These are phyloP conservation scores for Platycercus adscitus DNA, from an alignment of 2,113 vertebrate genomes.

Conservation along the genomic window DNA sequence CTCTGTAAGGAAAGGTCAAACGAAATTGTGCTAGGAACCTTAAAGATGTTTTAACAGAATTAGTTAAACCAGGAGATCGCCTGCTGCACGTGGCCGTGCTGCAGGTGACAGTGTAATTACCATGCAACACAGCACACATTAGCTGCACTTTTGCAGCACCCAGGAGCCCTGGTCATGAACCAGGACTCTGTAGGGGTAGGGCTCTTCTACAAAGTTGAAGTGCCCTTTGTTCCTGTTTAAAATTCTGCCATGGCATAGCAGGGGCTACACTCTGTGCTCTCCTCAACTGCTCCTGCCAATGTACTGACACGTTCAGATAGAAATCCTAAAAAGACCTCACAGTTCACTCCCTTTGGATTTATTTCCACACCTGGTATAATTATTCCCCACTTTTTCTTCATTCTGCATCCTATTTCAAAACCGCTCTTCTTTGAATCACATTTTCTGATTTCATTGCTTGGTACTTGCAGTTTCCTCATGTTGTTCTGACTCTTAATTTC, in stretches of 20 bases:
- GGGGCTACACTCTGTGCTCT: not conserved
- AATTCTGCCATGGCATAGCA: not conserved
- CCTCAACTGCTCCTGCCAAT: not conserved
- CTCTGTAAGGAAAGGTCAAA: conserved; percentile 47
- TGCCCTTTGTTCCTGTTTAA: not conserved
- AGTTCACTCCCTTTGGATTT: not conserved
- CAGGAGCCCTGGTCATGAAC: not conserved
- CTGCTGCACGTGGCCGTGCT: not conserved
- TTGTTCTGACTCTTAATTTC: not conserved
- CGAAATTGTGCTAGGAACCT: not conserved
- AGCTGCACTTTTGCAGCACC: not conserved
- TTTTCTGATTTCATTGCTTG: not conserved
- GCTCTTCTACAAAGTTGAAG: not conserved
- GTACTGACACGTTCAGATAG: not conserved
- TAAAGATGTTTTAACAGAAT: not conserved
- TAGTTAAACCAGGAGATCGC: not conserved
- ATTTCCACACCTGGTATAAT: not conserved
- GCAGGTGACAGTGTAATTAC: not conserved
- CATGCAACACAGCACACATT: not conserved
- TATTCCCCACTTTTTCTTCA: not conserved
- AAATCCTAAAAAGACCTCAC: not conserved
- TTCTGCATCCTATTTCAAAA: not conserved
- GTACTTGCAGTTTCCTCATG: not conserved
- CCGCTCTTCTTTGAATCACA: not conserved
- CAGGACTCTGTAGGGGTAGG: not conserved